A percentile compares a stretch with the other conserved stretches of the same genome.
Conservation (phyloP, 2,888 invertebrate species). For the Tupiocoris notatus region DNA sequence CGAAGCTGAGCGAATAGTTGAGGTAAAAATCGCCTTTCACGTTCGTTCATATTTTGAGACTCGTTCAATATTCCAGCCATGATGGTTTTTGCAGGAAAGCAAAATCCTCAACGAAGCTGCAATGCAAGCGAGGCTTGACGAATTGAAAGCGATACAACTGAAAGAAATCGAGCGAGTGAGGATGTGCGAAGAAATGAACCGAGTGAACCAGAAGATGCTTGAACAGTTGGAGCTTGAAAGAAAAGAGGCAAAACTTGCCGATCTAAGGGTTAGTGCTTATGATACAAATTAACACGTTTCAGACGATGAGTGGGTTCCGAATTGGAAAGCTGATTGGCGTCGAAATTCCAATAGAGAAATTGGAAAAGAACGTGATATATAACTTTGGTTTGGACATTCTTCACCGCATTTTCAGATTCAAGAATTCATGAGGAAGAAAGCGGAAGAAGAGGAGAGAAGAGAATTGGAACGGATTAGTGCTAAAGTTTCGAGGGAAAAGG, state of each 20-base stretch:
- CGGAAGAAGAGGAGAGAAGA: conserved; percentile 61
- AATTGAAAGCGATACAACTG: conserved; percentile 56
- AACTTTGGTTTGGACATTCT: too few species aligned
- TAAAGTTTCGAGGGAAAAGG: conserved; percentile 64
- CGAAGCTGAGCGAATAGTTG: conserved; percentile 61
- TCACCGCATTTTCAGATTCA: conserved; percentile 54
- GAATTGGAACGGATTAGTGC: conserved; percentile 59
- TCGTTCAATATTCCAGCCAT: not conserved
- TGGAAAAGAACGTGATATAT: too few species aligned
- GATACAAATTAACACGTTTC: not conserved
- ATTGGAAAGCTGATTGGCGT: too few species aligned
- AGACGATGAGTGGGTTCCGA: not conserved
- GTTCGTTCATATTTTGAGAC: too few species aligned
- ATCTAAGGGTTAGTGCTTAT: conserved; percentile 57
- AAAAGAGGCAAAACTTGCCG: conserved; percentile 66
- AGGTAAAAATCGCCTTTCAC: conserved; percentile 3
- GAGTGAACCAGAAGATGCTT: conserved; percentile 63
- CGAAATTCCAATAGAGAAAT: too few species aligned
- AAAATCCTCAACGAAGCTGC: conserved; percentile 56
- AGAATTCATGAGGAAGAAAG: conserved; percentile 64
- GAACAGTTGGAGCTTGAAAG: conserved; percentile 63
- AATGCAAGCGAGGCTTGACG: conserved; percentile 64
- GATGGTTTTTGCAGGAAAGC: conserved; percentile 48
- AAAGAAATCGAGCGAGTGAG: conserved; percentile 57
- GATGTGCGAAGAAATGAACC: conserved; percentile 52